Percentiles rank a stretch among this genome's conserved stretches.
Conservation (phyloP, 1,140 invertebrate species). For the Leucophenga varia region DNA sequence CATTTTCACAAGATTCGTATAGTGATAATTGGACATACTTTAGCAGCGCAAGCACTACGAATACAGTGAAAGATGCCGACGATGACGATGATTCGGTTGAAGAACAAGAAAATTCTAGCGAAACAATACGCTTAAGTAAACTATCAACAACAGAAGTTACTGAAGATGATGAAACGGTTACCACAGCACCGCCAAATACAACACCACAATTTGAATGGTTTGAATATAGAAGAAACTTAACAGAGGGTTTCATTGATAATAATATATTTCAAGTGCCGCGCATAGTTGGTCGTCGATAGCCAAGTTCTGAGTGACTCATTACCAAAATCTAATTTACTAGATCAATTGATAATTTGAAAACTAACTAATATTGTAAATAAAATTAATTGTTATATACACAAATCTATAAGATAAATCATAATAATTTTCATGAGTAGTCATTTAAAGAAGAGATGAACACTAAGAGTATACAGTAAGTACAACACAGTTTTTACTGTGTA, state of each 20-base stretch:
- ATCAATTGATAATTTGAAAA: too few species aligned
- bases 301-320: too few species aligned
- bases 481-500: too few species aligned
- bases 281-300: slow-evolving; percentile 27
- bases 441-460: too few species aligned
- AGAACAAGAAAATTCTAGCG: slow-evolving; percentile 30
- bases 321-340: too few species aligned
- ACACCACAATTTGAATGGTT: slow-evolving; percentile 25
- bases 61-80: slow-evolving; percentile 25
- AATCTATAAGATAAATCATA: too few species aligned
- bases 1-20: slow-evolving; percentile 24
- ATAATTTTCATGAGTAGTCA: too few species aligned
- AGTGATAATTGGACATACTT: slow-evolving; percentile 48
- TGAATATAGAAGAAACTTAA: slow-evolving; percentile 43
- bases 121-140: too few species aligned
- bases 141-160: too few species aligned
- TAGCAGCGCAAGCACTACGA: slow-evolving; percentile 19
- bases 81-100: slow-evolving; percentile 32
- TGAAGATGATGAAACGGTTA: too few species aligned
- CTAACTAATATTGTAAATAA: neutral
- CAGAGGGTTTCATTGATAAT: slow-evolving; percentile 40
- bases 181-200: neutral
- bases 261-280: slow-evolving; percentile 37
- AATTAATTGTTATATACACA: too few species aligned
- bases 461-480: too few species aligned